Evolutionary conservation across 2,797 vertebrate species (phyloP), one percentile per base, ranked within the genome.

Genomic region (Hyperoplus immaculatus): DNA sequence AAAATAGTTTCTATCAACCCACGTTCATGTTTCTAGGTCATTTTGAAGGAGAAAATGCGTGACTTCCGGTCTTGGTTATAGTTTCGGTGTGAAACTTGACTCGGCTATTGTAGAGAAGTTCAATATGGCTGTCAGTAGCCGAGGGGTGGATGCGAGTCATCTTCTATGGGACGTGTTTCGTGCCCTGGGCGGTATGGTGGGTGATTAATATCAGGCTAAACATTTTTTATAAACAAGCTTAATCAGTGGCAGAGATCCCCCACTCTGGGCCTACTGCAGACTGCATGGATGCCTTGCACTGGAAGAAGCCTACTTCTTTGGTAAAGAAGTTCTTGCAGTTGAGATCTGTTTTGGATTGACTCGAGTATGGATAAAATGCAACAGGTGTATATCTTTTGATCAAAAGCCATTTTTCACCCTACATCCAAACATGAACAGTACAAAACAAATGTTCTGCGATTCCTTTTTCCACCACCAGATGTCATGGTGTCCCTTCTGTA

Each of bases 71-170:
- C 4, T 6, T 12, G 10, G 6, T 13, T 53, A 36, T 1, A 0
- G 5, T 54, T 76, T 18, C 7, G 50, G 0, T 8, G 0, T 8
- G 4, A 1, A 8, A 58, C 75, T 74, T 86, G 68, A 84, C 46
- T 9, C n/a, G 53, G 36, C 12, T 67, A 56, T 63, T 54, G 65
- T 55, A 15, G 69, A 88, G 85, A 88, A 78, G 85, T 81, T 80
- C 93, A 94, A 95, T 86, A 94, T 94, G 93, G 93, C 92, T 92
- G 93, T 88, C 89, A 87, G 64, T 5, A 75, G 75, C 55, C 9
- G 45, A 73, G 55, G 62, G 78, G 76, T 69, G 60, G 76, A 72
- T 78, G 58, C 43, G 63, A 83, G 73, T 79, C 75, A 73, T 77
- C 86, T 62, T 77, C 86, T 62, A 59, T 82, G 77, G 8, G 41